A percentile compares a stretch with the other conserved stretches of the same genome.
Evolutionary conservation across 2,113 vertebrate genomes (phyloP).

Genomic region (Bettongia penicillata): DNA sequence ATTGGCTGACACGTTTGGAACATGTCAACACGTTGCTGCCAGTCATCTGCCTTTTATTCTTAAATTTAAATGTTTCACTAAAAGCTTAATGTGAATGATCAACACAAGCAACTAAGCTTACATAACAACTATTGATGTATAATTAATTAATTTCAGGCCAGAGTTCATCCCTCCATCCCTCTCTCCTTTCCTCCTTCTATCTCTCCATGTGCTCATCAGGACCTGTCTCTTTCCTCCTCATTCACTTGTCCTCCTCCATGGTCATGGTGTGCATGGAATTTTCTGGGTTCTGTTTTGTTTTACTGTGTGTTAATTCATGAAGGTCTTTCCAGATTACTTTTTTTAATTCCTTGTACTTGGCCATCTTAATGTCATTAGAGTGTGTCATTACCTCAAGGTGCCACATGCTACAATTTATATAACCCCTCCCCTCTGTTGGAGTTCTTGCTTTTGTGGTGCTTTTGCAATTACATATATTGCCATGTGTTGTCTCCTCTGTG

Average conservation of each 20-base stretch:
- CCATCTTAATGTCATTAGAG: neutral
- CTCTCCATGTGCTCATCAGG: neutral
- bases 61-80: neutral
- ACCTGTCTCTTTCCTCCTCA: neutral
- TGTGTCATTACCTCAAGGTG: neutral
- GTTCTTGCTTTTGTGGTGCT: neutral
- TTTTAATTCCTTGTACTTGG: neutral
- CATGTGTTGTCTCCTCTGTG: neutral
- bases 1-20: neutral
- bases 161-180: neutral
- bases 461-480: neutral
- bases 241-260: neutral
- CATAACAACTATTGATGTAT: neutral
- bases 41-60: neutral
- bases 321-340: neutral
- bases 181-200: neutral
- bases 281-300: neutral
- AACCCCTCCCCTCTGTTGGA: neutral
- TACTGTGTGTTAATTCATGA: neutral
- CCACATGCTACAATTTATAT: neutral
- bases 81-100: neutral
- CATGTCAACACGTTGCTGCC: neutral
- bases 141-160: neutral
- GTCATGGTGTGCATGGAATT: neutral
- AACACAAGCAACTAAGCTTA: neutral